Evolutionary conservation across 1,140 invertebrate species (phyloP), one percentile per base, ranked within the genome.

Genomic region (Marisa cornuarietis): DNA sequence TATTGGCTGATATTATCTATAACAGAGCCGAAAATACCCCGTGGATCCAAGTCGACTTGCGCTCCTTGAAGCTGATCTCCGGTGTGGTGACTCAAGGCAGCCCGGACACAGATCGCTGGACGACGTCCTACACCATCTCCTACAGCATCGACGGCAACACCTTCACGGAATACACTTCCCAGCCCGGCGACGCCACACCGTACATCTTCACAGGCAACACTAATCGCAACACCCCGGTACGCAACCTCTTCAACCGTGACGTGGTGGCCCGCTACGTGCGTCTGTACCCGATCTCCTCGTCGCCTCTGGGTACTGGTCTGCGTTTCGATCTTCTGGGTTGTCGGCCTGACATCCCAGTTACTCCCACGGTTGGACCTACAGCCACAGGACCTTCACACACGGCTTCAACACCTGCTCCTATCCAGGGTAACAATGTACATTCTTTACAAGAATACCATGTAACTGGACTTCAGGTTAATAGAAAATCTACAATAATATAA

Each of bases 71-170:
- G 1, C 92, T 95, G 58, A 89, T 97, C 13, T 96, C 95, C 20
- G 75, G 96, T 72, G 91, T 97, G 20, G 91, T 93, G 26, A 96
- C 95, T 0, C 94, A 94, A 88, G 91, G 91, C 14, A 83, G 82
- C 52, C 82, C 86, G 13, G 81, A 84, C 22, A 84, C 84, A n/a
- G 71, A 69, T n/a, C 83, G 89, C 61, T 96, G 95, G 95, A 95
- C 96, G 1, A 93, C 93, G 1, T 91, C 93, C 0, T 97, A 94
- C 88, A 93, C 93, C 81, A 90, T 97, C n/a, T 85, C 82, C 76
- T 86, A 86, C 83, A 87, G 87, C 61, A 83, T 79, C 18, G 84
- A 87, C 72, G 86, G 86, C 42, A 69, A 75, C 24, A 62, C 78
- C 71, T 87, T 83, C 68, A 76, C 62, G 6, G 81, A 85, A 9